Base-by-base conservation (phyloP, 2,888 invertebrate species). In the Julus scanicus region DNA sequence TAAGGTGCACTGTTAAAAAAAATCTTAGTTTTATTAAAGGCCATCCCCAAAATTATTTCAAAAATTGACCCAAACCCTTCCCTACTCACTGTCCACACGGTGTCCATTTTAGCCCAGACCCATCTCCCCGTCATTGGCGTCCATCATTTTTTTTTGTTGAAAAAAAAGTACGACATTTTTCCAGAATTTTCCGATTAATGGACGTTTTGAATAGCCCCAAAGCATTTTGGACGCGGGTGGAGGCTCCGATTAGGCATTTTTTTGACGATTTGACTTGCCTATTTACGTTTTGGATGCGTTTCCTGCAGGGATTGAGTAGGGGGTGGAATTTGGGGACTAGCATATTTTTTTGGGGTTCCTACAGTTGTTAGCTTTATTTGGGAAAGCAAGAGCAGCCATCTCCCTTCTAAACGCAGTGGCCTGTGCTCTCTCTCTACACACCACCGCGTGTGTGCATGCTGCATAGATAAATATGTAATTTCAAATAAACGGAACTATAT, bases 391-490 rank as follows among this genome's bases (percentile, higher is more conserved):
- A 29, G 29, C 29, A 29, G 44, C 44, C 44, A 1, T 63, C 63
- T 8, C n/a, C 63, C 63, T 63, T 63, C 63, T 17, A 63, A 15
- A n/a, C n/a, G 63, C n/a, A 8, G 63, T 63, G 63, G 63, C n/a
- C n/a, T 63, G 17, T 63, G 63, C 63, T 17, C 63, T 63, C 63
- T n/a, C n/a, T n/a, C 5, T 8, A 17, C 53, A 53, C 53, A 53
- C 63, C 63, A 63, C 6, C n/a, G 53, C 53, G 53, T n/a, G 63
- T 8, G 17, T 63, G 63, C 8, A 63, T 17, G 3, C n/a, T 17
- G 63, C 63, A n/a, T 63, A 63, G n/a, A 63, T n/a, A 63, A 63
- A 63, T 63, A 17, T 63, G 63, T n/a, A 63, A n/a, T 63, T 63
- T 63, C 17, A n/a, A 63, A 63, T n/a, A 63, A 5, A n/a, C 63